phyloP scores from a whole-genome alignment of 1,140 invertebrate genomes.

The Zaprionus tsacasi region DNA sequence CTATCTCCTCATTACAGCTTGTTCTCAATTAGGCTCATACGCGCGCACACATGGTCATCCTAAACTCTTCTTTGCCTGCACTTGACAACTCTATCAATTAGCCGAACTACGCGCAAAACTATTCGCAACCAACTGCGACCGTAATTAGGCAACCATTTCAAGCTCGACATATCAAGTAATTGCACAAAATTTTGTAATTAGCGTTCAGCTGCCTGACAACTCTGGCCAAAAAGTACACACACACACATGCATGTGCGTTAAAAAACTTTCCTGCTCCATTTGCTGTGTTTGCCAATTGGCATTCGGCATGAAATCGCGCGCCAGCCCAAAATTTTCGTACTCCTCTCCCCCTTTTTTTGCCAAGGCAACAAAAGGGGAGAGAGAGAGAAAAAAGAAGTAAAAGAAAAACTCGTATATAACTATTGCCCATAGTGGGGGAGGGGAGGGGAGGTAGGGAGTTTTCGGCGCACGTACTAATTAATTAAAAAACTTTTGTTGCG shows the following conservation, averaged over 20 bases:
- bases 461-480: slow-evolving; percentile 67
- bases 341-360: not conserved
- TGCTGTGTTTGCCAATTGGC: slow-evolving; percentile 46
- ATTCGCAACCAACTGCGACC: slow-evolving; percentile 10
- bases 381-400: not conserved
- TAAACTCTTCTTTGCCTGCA: slow-evolving; percentile 6
- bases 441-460: not conserved
- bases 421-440: slow-evolving; percentile 23
- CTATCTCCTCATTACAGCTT: no score
- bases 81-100: slow-evolving; percentile 27
- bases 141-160: slow-evolving; percentile 27
- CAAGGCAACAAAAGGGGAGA: not conserved
- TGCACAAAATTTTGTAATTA: slow-evolving; percentile 40
- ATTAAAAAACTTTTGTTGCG: slow-evolving; percentile 74
- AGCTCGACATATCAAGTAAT: slow-evolving; percentile 26
- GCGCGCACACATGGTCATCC: not conserved
- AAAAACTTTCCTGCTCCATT: slow-evolving; percentile 45
- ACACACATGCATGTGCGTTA: slow-evolving; percentile 39
- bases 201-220: slow-evolving; percentile 36
- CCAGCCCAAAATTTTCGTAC: not conserved
- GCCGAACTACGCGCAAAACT: not conserved
- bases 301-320: slow-evolving; percentile 32
- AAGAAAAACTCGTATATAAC: slow-evolving; percentile 29
- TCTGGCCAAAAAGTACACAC: slow-evolving; percentile 24
- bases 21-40: not conserved